These are phyloP conservation scores for Pavo muticus DNA, from an alignment of 2,113 vertebrate genomes.

Conservation along the genomic window DNA sequence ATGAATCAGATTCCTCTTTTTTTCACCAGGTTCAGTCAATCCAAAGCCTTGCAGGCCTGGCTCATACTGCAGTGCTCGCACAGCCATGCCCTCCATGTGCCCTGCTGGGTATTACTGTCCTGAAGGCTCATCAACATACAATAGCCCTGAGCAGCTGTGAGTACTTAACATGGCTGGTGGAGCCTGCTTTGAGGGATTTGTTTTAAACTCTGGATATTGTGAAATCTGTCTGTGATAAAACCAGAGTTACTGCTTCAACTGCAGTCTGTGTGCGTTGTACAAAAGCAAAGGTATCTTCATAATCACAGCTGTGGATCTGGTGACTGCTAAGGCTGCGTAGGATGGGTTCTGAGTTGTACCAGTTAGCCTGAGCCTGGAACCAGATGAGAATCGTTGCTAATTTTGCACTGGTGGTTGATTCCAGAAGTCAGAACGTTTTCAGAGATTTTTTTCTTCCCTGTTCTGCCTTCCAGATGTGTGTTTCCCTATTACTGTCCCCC, in stretches of 20 bases:
- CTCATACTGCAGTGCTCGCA: conserved; percentile 83
- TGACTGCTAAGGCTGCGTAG: background rate
- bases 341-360: background rate
- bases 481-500: conserved; percentile 89
- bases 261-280: rapidly evolving
- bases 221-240: background rate
- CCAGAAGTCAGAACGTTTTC: background rate
- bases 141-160: conserved; percentile 84
- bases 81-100: conserved; percentile 81
- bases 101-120: conserved; percentile 90
- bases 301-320: background rate
- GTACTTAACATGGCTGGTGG: background rate
- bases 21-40: conserved; percentile 80
- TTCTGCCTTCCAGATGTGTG: conserved; percentile 80
- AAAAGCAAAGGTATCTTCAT: background rate
- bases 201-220: background rate
- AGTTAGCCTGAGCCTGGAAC: background rate
- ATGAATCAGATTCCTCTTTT: rapidly evolving
- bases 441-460: background rate
- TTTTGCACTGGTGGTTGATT: background rate
- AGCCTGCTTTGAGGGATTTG: background rate
- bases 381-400: background rate
- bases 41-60: conserved; percentile 86
- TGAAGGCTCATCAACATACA: conserved; percentile 83
- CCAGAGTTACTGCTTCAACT: background rate